Evolutionary conservation across 2,888 invertebrate species (phyloP), one percentile per base, ranked within the genome.

Genomic region (Mythimna loreyi): DNA sequence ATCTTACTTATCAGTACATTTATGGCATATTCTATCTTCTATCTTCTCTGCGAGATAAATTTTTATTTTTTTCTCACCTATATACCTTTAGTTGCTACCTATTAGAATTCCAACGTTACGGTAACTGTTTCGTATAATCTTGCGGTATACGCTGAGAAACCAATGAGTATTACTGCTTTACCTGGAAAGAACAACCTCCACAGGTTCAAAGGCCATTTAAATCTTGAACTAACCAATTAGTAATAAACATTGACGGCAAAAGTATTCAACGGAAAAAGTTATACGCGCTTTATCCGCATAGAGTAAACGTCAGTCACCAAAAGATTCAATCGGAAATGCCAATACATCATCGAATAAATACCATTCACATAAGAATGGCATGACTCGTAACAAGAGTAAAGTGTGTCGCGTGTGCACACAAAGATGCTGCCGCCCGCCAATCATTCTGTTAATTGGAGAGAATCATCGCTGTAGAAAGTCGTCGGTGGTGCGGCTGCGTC

Each of bases 361-460:
- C 61, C 36, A 70, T 77, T 62, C 33, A 61, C 63, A 62, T 45
- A 65, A 82, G 80, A 86, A 84, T 82, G 79, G 78, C 82, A 83
- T 86, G 87, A 89, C 80, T 86, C 67, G 89, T 91, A 92, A 91
- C 89, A 91, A 92, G 91, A 94, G 90, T 88, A 92, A 87, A 94
- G 92, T 93, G 92, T 92, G 93, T 93, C 93, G 93, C 92, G 93
- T 94, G 94, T 88, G 83, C 88, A 86, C 83, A 87, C 87, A 86
- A 88, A 92, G 93, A 92, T 92, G 91, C 86, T 90, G 87, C 87
- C 86, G 87, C 83, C 89, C 89, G 90, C 89, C 94, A 95, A 95
- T 95, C 94, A 95, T 94, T 95, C 94, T 92, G 94, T 91, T 95
- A 94, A 96, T 96, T 94, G 95, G 95, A 96, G 94, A 94, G 94